Percentiles rank a stretch among this genome's conserved stretches.
These are phyloP conservation scores for Pithecia hirsuta DNA, from an alignment of 2,797 vertebrate species.

Conservation along the genomic window DNA sequence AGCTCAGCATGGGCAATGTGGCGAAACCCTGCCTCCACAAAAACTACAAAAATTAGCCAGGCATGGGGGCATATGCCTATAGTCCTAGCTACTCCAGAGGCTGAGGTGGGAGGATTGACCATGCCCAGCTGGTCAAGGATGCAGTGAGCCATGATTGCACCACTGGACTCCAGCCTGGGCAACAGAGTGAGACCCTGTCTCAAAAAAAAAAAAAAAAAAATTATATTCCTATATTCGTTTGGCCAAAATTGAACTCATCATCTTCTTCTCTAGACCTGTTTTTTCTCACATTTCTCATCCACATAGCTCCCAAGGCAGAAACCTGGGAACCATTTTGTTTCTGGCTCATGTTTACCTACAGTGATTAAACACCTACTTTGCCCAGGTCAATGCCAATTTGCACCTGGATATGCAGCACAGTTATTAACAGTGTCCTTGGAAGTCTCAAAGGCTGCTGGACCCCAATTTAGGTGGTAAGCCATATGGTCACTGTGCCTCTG, in stretches of 20 bases:
- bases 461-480: background rate
- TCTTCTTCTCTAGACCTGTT: background rate
- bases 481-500: background rate
- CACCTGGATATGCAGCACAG: rapidly evolving
- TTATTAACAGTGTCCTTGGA: background rate
- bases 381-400: background rate
- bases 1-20: background rate
- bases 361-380: background rate
- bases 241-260: background rate
- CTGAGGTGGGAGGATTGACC: background rate
- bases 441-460: background rate
- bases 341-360: rapidly evolving
- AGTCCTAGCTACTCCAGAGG: background rate
- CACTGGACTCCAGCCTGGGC: background rate
- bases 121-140: background rate
- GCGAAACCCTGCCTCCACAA: background rate
- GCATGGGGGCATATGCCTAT: background rate
- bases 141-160: background rate
- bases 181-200: background rate
- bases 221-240: background rate
- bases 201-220: no score
- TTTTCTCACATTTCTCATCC: background rate
- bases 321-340: background rate
- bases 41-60: background rate
- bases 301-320: background rate